A percentile compares a stretch with the other conserved stretches of the same genome.
phyloP scores from a whole-genome alignment of 2,888 invertebrate species.

The Adelphocoris suturalis region DNA sequence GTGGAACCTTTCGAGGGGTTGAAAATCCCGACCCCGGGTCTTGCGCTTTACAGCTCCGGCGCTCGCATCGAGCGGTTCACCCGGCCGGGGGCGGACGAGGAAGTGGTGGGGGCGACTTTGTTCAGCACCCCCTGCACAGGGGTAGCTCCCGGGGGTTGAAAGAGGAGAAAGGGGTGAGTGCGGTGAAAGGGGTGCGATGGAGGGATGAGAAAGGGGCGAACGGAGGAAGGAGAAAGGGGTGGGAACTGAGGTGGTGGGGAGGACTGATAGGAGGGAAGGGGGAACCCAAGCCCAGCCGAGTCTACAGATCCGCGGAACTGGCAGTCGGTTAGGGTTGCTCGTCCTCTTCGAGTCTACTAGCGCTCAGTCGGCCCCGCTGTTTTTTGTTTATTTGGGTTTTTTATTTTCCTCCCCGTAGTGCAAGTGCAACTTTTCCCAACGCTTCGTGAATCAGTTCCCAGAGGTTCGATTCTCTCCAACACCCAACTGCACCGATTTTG shows the following conservation, averaged over 20 bases:
- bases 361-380: slow-evolving; percentile 43
- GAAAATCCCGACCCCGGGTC: not conserved
- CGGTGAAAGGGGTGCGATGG: slow-evolving; percentile 8
- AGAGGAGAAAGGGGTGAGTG: not conserved
- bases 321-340: slow-evolving; percentile 50
- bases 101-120: not conserved
- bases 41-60: not conserved
- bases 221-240: not conserved
- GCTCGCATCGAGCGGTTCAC: slow-evolving; percentile 31
- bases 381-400: slow-evolving; percentile 50
- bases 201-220: too few species aligned
- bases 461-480: not conserved
- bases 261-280: not conserved
- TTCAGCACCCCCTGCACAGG: not conserved
- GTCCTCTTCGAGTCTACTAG: not conserved
- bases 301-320: not conserved
- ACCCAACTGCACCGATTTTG: not conserved
- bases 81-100: not conserved
- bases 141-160: not conserved
- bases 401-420: slow-evolving; percentile 35
- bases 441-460: not conserved
- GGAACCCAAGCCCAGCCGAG: slow-evolving; percentile 13
- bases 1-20: not conserved
- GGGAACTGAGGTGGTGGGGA: not conserved
- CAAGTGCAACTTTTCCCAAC: slow-evolving; percentile 5